phyloP scores from a whole-genome alignment of 2,797 vertebrate species.

The Hylomyscus alleni region DNA sequence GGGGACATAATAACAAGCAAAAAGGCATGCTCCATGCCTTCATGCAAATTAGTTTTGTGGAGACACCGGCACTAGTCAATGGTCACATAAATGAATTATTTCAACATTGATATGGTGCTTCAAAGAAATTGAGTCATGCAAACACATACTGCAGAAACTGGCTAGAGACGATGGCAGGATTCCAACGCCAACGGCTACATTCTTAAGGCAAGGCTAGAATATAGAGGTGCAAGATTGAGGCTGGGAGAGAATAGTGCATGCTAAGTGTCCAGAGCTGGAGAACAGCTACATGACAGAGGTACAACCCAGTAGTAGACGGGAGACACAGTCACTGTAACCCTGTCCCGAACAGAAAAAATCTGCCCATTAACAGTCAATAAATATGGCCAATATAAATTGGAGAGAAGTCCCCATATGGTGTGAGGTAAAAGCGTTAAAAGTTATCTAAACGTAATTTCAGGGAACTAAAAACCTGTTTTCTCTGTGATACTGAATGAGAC shows the following conservation, averaged over 20 bases:
- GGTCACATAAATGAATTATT: slow-evolving; percentile 41
- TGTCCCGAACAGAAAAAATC: background rate
- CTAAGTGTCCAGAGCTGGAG: fast-evolving
- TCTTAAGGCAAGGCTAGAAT: background rate
- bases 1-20: slow-evolving; percentile 58
- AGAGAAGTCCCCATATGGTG: background rate
- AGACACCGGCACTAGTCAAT: background rate
- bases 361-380: background rate
- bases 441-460: background rate
- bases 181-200: background rate
- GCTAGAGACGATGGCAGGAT: background rate
- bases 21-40: slow-evolving; percentile 53
- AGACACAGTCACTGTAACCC: background rate
- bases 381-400: background rate
- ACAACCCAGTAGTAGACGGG: too few species aligned
- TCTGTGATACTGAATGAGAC: background rate
- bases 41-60: slow-evolving; percentile 57
- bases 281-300: background rate
- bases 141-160: background rate
- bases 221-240: background rate
- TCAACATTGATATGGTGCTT: slow-evolving; percentile 26
- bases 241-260: background rate
- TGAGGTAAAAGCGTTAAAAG: background rate
- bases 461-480: background rate
- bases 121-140: background rate